Evolutionary conservation across 2,797 vertebrate species (phyloP).

Genomic region (Diceros bicornis): DNA sequence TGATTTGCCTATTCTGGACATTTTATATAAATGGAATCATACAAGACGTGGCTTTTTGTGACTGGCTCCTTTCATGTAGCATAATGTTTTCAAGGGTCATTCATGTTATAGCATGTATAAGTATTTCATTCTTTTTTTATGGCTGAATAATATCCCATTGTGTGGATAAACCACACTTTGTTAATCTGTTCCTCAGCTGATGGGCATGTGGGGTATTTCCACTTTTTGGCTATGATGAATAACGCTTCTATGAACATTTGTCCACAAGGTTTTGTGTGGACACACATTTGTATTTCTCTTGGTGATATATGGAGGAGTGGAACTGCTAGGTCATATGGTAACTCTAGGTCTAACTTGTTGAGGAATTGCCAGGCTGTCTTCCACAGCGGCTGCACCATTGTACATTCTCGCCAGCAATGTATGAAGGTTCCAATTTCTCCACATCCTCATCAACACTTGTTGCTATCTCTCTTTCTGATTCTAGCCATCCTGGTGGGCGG

Average conservation of each 20-base stretch:
- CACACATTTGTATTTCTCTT: background rate
- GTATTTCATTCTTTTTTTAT: background rate
- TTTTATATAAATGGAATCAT: background rate
- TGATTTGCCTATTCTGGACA: background rate
- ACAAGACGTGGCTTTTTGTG: background rate
- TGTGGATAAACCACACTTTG: background rate
- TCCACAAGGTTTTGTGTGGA: background rate
- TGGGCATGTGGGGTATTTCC: background rate
- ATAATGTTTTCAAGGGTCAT: background rate
- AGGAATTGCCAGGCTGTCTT: background rate
- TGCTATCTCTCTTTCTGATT: background rate
- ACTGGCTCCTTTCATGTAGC: background rate
- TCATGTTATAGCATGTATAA: fast-evolving
- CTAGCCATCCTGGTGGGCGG: background rate
- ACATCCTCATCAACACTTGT: fast-evolving
- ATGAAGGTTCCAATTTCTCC: background rate
- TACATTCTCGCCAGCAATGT: fast-evolving
- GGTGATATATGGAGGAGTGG: background rate
- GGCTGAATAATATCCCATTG: background rate
- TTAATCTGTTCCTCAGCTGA: background rate
- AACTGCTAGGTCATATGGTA: background rate
- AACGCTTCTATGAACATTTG: background rate
- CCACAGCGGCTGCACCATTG: fast-evolving
- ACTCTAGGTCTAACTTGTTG: background rate
- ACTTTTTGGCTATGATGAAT: background rate